These are phyloP conservation scores for Ceratina calcarata DNA, from an alignment of 1,140 invertebrate species.

Conservation along the genomic window DNA sequence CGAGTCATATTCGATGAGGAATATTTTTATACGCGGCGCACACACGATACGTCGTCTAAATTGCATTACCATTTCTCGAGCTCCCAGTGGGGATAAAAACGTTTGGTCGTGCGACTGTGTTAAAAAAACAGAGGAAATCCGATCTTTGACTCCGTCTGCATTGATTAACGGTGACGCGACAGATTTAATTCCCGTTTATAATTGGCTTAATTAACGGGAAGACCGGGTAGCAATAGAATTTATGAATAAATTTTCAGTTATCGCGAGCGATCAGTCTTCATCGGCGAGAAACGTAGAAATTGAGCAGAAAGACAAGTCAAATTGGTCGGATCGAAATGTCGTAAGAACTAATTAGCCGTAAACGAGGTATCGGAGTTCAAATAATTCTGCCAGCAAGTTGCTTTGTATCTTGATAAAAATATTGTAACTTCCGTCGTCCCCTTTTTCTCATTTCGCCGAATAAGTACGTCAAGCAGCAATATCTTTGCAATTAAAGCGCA, in stretches of 20 bases:
- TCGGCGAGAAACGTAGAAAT: too few relatives aligned
- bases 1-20: too few relatives aligned
- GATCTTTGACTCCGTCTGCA: too few relatives aligned
- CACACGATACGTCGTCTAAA: neutral
- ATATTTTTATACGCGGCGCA: too few relatives aligned
- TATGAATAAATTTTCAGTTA: slow-evolving; percentile 35
- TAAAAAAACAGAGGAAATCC: neutral
- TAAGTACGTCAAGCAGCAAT: neutral
- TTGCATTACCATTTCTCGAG: neutral
- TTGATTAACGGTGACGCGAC: neutral
- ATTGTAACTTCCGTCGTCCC: too few relatives aligned
- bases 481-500: neutral
- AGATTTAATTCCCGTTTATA: slow-evolving; percentile 24
- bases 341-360: neutral
- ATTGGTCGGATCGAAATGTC: neutral
- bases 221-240: slow-evolving; percentile 2
- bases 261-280: neutral
- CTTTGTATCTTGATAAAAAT: too few relatives aligned
- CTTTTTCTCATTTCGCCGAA: too few relatives aligned
- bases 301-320: too few relatives aligned
- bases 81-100: neutral
- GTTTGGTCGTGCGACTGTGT: too few relatives aligned
- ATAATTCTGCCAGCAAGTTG: too few relatives aligned
- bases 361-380: too few relatives aligned
- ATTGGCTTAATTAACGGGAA: slow-evolving; percentile 12